These are phyloP conservation scores for Acheta domesticus DNA, from an alignment of 2,888 invertebrate species.

Conservation along the genomic window DNA sequence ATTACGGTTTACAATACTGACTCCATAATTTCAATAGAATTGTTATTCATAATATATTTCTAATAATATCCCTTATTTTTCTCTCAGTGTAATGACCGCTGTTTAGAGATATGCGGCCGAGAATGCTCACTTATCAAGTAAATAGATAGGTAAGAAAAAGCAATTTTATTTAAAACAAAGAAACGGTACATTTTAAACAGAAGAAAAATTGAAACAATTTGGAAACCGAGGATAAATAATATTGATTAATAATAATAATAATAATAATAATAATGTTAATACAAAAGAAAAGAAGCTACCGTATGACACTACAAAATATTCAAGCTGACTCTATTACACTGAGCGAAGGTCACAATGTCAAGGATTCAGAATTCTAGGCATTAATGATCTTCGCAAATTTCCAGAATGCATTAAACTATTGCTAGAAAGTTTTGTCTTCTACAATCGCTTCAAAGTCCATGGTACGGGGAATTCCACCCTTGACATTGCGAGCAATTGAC, in stretches of 20 bases:
- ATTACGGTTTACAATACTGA: slow-evolving; percentile 1
- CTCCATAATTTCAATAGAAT: background rate
- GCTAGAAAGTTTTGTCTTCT: too few relatives aligned
- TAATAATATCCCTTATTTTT: background rate
- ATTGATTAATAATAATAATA: background rate
- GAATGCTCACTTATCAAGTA: slow-evolving; percentile 1
- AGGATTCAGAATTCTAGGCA: too few relatives aligned
- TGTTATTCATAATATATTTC: background rate
- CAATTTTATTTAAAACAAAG: background rate
- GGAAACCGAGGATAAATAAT: slow-evolving; percentile 20
- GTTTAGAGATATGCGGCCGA: background rate
- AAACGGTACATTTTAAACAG: background rate
- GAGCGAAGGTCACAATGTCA: too few relatives aligned
- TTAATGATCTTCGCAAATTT: too few relatives aligned
- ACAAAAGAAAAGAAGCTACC: background rate
- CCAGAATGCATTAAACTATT: too few relatives aligned
- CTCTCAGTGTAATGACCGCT: background rate
- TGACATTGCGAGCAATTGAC: too few relatives aligned
- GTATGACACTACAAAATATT: background rate
- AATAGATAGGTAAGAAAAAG: background rate
- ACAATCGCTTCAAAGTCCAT: too few relatives aligned
- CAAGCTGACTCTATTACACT: too few relatives aligned
- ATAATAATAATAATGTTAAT: background rate
- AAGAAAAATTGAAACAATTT: slow-evolving; percentile 8
- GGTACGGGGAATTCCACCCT: too few relatives aligned